Conservation (phyloP, 1,140 invertebrate species). For the Tribolium castaneum region DNA sequence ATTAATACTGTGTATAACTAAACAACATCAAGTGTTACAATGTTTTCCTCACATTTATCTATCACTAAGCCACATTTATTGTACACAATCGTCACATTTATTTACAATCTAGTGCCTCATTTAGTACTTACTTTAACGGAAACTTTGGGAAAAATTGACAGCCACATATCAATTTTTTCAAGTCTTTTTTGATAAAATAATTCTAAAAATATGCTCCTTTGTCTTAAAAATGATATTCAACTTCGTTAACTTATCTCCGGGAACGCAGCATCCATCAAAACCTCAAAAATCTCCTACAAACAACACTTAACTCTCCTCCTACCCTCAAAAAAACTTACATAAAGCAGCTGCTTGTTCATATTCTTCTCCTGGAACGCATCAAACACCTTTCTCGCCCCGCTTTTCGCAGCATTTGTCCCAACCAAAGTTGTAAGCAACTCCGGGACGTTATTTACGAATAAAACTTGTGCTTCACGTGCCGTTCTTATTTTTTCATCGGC, state of each 20-base stretch:
- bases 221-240: background rate
- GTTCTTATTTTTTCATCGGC: conserved; percentile 78
- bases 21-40: background rate
- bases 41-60: background rate
- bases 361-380: conserved; percentile 86
- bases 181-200: background rate
- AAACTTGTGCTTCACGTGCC: conserved; percentile 72
- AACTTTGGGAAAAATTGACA: conserved; percentile 2
- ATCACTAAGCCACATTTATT: background rate
- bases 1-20: conserved; percentile 11
- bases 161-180: background rate
- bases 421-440: conserved; percentile 86
- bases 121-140: background rate
- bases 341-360: conserved; percentile 92
- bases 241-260: conserved; percentile 71
- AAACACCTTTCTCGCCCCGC: conserved; percentile 88
- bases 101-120: conserved; percentile 26
- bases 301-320: conserved; percentile 51
- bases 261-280: conserved; percentile 79
- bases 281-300: conserved; percentile 80
- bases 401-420: conserved; percentile 84
- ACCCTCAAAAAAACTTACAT: conserved; percentile 74
- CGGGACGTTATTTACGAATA: conserved; percentile 79
- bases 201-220: conserved; percentile 8
- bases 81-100: conserved; percentile 23